Evolutionary conservation across 2,888 invertebrate species (phyloP).

Genomic region (Tetragnatha montana): DNA sequence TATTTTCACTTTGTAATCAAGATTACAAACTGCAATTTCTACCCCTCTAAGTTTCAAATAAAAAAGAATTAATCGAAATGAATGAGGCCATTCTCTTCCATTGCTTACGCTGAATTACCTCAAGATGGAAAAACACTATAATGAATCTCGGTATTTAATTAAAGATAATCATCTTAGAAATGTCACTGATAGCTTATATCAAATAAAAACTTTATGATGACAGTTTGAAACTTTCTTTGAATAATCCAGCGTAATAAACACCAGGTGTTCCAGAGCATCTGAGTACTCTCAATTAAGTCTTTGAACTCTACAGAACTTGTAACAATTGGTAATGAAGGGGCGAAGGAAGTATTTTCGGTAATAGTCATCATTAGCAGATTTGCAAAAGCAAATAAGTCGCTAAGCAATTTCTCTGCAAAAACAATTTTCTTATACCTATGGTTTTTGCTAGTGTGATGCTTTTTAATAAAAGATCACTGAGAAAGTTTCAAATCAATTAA

Average conservation of each 20-base stretch:
- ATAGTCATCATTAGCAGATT: slow-evolving; percentile 1
- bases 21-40: no score
- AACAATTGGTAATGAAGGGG: not conserved
- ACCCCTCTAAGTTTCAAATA: no score
- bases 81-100: not conserved
- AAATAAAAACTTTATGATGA: not conserved
- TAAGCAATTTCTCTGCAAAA: not conserved
- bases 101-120: not conserved
- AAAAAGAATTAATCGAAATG: no score
- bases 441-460: not conserved
- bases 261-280: slow-evolving; percentile 5
- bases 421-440: not conserved
- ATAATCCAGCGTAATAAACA: slow-evolving; percentile 16
- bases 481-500: slow-evolving; percentile 19
- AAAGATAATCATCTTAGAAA: slow-evolving; percentile 15
- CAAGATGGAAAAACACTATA: not conserved
- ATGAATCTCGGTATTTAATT: slow-evolving; percentile 6
- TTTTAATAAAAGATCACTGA: slow-evolving; percentile 8
- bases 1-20: no score
- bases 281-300: not conserved
- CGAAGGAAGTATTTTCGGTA: slow-evolving; percentile 2
- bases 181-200: not conserved
- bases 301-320: not conserved
- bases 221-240: slow-evolving; percentile 9
- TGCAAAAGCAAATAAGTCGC: not conserved